Base-by-base conservation (phyloP, 2,797 vertebrate species). In the Denticeps clupeoides region DNA sequence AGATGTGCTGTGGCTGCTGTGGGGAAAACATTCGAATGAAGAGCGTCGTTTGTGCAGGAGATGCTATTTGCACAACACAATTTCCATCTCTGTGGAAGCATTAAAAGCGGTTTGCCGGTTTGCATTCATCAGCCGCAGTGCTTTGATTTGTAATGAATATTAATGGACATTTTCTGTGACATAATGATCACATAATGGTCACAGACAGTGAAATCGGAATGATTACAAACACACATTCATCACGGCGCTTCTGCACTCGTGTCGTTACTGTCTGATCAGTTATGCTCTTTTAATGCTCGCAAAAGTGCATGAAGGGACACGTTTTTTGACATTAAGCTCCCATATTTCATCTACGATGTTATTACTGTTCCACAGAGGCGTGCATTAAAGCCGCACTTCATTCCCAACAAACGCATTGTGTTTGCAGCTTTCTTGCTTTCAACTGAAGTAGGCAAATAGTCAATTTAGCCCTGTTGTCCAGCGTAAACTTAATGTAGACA, bases 121-220 rank as follows among this genome's bases (percentile, higher is more conserved):
- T 79, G 74, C 75, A 80, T 79, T 78, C 77, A 77, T 70, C 72
- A 47, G 47, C 65, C 67, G 64, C 65, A 63, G 61, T 69, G 76
- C 71, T 73, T 67, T 74, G 78, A 77, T 79, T n/a, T 76, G 78
- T 79, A 81, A 79, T 79, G 76, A 80, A 81, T 78, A 80, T 82
- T 81, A 81, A 80, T 78, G 74, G 68, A 67, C 79, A 75, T 80
- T 81, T 76, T 73, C 49, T 81, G 77, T 70, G 73, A 76, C 73
- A 78, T 81, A 78, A 82, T 82, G 79, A 73, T 78, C 72, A 74
- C 73, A 74, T 79, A 78, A 82, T 80, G 79, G 77, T 73, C 74
- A 67, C 66, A 77, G 74, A 77, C 77, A 80, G 73, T 78, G 79
- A 80, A 81, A 64, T 68, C 71, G 72, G 73, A 68, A 67, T 72